Evolutionary conservation across 2,797 vertebrate species (phyloP).

Genomic region (Catamblyrhynchus diadema): DNA sequence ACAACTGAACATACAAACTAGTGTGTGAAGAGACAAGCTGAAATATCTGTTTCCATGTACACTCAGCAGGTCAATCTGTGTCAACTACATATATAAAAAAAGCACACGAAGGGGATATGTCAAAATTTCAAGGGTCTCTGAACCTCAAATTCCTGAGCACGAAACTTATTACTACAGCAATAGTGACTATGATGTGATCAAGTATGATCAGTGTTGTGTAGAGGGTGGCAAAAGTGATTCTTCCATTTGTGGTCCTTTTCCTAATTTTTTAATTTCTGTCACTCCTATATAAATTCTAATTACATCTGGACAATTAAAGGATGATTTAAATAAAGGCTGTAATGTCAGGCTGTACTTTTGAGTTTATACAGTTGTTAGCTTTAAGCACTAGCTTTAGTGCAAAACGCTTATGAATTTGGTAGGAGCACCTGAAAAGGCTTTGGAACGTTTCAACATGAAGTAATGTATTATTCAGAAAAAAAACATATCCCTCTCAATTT

Average conservation of each 20-base stretch:
- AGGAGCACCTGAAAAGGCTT: background rate
- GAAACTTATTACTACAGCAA: background rate
- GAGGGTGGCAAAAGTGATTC: background rate
- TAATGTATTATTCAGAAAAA: background rate
- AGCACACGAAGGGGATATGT: background rate
- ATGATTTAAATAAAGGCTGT: background rate
- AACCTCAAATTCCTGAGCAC: conserved; percentile 24
- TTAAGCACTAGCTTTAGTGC: background rate
- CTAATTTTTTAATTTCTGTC: background rate
- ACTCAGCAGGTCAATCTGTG: background rate
- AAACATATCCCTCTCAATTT: background rate
- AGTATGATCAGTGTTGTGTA: background rate
- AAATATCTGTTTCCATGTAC: background rate
- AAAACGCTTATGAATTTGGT: background rate
- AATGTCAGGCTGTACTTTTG: background rate
- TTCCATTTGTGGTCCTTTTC: background rate
- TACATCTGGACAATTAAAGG: background rate
- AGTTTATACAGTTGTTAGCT: background rate
- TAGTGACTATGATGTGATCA: background rate
- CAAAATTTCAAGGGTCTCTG: background rate
- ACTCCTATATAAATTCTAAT: background rate
- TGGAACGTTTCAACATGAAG: background rate
- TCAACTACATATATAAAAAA: background rate
- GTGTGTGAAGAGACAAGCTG: background rate
- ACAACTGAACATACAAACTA: background rate